phyloP scores from a whole-genome alignment of 2,888 invertebrate species.

The Diploptera punctata region DNA sequence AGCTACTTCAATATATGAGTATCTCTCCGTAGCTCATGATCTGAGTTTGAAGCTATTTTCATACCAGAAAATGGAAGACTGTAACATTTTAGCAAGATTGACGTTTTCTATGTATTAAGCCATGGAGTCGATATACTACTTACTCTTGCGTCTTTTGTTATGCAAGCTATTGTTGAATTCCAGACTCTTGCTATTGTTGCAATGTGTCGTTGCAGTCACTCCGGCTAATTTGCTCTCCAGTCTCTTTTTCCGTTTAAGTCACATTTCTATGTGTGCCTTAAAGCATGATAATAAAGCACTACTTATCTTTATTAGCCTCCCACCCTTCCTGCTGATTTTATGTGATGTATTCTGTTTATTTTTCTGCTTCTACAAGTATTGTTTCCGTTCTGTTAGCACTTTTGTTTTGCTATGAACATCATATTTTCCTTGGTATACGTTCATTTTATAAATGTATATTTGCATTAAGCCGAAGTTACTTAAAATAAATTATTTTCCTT shows the following conservation, averaged over 20 bases:
- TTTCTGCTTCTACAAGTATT: background rate
- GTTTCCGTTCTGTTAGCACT: background rate
- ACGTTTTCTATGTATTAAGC: constrained; percentile 10
- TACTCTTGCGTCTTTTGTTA: constrained; percentile 24
- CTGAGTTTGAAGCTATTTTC: too few species aligned
- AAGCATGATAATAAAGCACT: constrained; percentile 11
- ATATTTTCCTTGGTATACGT: background rate
- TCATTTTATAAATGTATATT: background rate
- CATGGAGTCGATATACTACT: constrained; percentile 17
- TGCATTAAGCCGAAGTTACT: too few species aligned
- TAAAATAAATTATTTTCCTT: too few species aligned
- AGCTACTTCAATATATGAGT: too few species aligned
- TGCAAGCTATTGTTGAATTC: constrained; percentile 14
- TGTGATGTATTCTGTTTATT: background rate
- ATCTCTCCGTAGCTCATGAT: too few species aligned
- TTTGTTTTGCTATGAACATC: too few species aligned
- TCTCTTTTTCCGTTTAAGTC: background rate
- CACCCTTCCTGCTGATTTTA: background rate
- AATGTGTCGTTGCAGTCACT: constrained; percentile 23
- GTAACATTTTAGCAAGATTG: constrained; percentile 21
- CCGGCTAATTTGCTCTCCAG: constrained; percentile 30
- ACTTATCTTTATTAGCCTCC: constrained; percentile 18
- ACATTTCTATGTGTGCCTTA: constrained; percentile 16
- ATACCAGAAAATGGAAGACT: background rate
- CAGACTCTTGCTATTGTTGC: constrained; percentile 16